phyloP scores from a whole-genome alignment of 92 coral and sea anemone genomes.

The Scolanthus callimorphus region DNA sequence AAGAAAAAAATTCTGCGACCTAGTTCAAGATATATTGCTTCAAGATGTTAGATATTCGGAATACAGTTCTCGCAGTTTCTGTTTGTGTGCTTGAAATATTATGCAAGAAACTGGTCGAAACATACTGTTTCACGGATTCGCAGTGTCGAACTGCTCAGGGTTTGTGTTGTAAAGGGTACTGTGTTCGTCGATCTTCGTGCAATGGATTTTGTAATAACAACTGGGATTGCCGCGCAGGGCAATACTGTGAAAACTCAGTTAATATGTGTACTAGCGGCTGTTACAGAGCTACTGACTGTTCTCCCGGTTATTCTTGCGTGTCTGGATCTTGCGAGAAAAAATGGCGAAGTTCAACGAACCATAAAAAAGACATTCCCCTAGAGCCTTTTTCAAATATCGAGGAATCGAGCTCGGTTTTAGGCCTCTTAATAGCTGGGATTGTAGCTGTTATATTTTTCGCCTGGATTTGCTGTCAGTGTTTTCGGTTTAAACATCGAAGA shows the following conservation, averaged over 20 bases:
- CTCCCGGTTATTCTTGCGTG: conserved; percentile 11
- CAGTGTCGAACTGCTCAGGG: conserved; percentile 1
- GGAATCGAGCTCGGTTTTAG: conserved; percentile 36
- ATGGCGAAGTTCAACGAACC: conserved; percentile 22
- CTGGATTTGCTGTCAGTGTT: conserved; percentile 43
- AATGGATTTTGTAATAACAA: conserved; percentile 19
- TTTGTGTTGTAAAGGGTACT: conserved; percentile 14
- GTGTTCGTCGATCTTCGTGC: conserved; percentile 15
- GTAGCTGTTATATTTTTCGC: conserved; percentile 33
- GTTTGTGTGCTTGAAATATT: conserved; percentile 1
- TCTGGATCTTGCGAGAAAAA: conserved; percentile 20
- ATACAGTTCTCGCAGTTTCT: neutral
- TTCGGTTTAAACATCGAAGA: conserved; percentile 22
- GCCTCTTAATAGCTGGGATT: conserved; percentile 23
- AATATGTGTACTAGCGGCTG: conserved; percentile 15
- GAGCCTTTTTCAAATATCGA: conserved; percentile 33
- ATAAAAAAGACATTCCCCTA: conserved; percentile 4
- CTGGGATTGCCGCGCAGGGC: conserved; percentile 19
- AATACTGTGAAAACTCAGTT: conserved; percentile 1
- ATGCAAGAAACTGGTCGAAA: conserved; percentile 1
- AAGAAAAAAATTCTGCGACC: too few species aligned
- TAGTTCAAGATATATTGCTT: too few species aligned
- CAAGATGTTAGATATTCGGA: neutral
- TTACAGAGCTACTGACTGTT: conserved; percentile 5
- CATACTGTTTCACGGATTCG: conserved; percentile 3